Base-by-base conservation (phyloP, 2,113 vertebrate genomes). In the Lynx canadensis region DNA sequence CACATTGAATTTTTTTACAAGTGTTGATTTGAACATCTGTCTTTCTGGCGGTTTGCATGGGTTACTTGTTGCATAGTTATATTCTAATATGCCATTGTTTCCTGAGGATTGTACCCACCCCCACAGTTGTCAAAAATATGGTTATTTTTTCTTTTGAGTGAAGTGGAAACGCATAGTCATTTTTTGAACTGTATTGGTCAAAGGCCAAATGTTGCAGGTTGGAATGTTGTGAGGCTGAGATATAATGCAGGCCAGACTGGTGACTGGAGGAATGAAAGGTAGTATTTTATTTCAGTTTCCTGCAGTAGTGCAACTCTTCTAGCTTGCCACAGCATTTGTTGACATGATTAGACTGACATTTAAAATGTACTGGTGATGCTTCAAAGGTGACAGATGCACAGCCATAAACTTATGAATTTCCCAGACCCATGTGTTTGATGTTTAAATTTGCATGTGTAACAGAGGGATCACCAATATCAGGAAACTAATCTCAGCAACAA, bases 1-100 rank as follows among this genome's bases (percentile, higher is more conserved):
- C 76, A 83, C 60, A 71, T 74, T 97, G 73, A 89, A 91, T 95
- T 94, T 95, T 95, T 60, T 89, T 89, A 86, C 71, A 95, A 55
- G 83, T 95, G 55, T 84, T 50, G 73, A 19, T 48, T 90, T 48
- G 80, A 92, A 84, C 15, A 27, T 71, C 76, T 60, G 33, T 71
- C 76, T 50, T 33, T 50, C 41, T 82, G 74, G 57, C 27, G 48
- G 10, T 93, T 95, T 92, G 9, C 38, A 31, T 65, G 50, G 50
- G 36, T 21, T 48, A 82, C 74, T 68, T 91, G 83, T 57, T 86
- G 55, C 55, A 91, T 91, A 66, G 31, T 16, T 94, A 2, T 91
- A 74, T 91, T 74, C 55, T 14, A 52, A 5, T 50, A 38, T 36
- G 9, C 31, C 82, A 80, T 50, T 38, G 50, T 45, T n/a, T 84